phyloP scores from a whole-genome alignment of 2,888 invertebrate genomes.

The Melieria picta region DNA sequence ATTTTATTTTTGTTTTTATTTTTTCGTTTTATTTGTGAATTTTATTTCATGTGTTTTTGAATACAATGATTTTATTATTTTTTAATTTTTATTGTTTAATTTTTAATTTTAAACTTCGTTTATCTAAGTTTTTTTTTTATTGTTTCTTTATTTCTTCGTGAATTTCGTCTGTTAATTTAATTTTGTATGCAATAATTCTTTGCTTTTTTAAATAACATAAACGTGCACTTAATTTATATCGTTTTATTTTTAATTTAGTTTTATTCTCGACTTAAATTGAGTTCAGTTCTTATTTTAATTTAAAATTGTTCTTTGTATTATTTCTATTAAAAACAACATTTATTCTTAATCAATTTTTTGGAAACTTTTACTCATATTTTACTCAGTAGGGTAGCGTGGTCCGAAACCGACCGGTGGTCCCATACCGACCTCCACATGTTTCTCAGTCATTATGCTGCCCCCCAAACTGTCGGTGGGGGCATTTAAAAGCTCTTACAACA shows the following conservation, averaged over 20 bases:
- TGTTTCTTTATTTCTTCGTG: background rate
- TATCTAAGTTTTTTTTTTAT: background rate
- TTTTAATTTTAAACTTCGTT: background rate
- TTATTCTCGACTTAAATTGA: too few relatives aligned
- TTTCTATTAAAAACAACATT: too few relatives aligned
- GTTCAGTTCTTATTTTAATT: too few relatives aligned
- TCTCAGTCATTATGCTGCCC: too few relatives aligned
- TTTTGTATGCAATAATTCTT: background rate
- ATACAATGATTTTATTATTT: background rate
- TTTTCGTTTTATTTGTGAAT: background rate
- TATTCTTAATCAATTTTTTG: too few relatives aligned
- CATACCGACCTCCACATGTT: too few relatives aligned
- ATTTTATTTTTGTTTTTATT: background rate
- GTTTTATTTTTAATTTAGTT: background rate
- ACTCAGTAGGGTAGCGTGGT: too few relatives aligned
- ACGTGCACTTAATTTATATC: background rate
- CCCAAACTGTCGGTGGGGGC: too few relatives aligned
- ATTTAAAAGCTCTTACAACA: too few relatives aligned
- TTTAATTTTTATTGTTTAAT: conserved; percentile 1
- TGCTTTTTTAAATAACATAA: background rate
- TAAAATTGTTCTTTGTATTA: too few relatives aligned
- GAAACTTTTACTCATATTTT: too few relatives aligned
- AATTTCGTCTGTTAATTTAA: background rate
- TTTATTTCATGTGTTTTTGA: background rate
- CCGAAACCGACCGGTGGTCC: too few relatives aligned